phyloP scores from a whole-genome alignment of 2,113 vertebrate species.

The Gavia stellata region DNA sequence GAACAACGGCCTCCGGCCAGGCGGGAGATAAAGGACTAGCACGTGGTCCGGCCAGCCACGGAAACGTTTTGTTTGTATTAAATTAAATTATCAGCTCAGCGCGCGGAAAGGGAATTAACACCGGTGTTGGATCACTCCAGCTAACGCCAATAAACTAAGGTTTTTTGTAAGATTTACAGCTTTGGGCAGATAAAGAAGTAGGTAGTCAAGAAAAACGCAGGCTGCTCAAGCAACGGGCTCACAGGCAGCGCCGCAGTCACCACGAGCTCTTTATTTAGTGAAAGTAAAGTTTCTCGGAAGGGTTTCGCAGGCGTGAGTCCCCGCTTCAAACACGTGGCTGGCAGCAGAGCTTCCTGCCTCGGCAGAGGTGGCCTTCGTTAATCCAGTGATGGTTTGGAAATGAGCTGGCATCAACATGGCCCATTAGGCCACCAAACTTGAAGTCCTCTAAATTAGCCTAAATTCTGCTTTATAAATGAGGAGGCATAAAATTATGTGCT shows the following conservation, averaged over 20 bases:
- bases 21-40: background rate
- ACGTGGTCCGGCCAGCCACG: background rate
- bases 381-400: background rate
- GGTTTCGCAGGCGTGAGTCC: background rate
- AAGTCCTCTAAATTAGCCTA: background rate
- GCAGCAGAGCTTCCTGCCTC: background rate
- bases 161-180: background rate
- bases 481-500: background rate
- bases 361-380: background rate
- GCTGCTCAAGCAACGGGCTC: background rate
- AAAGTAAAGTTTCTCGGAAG: background rate
- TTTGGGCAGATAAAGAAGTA: background rate
- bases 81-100: background rate
- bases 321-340: background rate
- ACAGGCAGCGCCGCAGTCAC: background rate
- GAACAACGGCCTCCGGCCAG: background rate
- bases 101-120: background rate
- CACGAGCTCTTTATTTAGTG: background rate
- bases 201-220: rapidly evolving
- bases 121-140: rapidly evolving
- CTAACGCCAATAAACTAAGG: rapidly evolving
- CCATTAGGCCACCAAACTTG: background rate
- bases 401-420: background rate
- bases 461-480: background rate
- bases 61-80: background rate